Conservation (phyloP, 2,888 invertebrate genomes). For the Trichogramma evanescens region DNA sequence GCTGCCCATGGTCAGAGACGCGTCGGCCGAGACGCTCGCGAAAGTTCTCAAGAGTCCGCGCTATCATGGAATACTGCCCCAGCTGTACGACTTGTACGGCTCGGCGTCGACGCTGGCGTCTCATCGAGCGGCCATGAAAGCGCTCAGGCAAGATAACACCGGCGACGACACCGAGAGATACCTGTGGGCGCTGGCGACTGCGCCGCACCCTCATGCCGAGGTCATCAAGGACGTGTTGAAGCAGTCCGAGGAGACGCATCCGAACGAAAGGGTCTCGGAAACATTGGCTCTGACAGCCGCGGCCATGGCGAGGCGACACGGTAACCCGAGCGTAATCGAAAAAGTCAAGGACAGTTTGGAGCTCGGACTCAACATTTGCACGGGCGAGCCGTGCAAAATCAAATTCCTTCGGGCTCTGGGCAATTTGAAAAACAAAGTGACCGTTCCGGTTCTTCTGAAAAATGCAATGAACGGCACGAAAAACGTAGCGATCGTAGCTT, state of each 20-base stretch:
- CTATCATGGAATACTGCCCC: constrained; percentile 55
- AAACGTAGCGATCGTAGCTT: constrained; percentile 57
- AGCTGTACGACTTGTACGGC: constrained; percentile 64
- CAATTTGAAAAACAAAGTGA: constrained; percentile 58
- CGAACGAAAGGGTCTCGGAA: constrained; percentile 58
- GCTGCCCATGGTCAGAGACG: constrained; percentile 55
- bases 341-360: constrained; percentile 39
- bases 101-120: constrained; percentile 63
- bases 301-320: constrained; percentile 51
- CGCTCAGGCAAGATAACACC: constrained; percentile 52
- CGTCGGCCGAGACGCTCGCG: constrained; percentile 55
- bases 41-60: constrained; percentile 54
- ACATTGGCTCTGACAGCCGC: constrained; percentile 61
- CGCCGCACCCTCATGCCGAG: constrained; percentile 56
- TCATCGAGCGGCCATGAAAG: constrained; percentile 62
- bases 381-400: constrained; percentile 53
- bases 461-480: constrained; percentile 51
- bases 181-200: constrained; percentile 65
- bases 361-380: constrained; percentile 50
- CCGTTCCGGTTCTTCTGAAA: constrained; percentile 56
- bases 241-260: constrained; percentile 48
- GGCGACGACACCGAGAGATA: constrained; percentile 64
- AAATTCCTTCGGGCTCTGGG: constrained; percentile 62
- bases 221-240: constrained; percentile 50
- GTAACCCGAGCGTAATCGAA: constrained; percentile 29